Percentiles rank a stretch among this genome's conserved stretches.
Conservation (phyloP, 2,113 vertebrate species). For the Tachuris rubrigastra region DNA sequence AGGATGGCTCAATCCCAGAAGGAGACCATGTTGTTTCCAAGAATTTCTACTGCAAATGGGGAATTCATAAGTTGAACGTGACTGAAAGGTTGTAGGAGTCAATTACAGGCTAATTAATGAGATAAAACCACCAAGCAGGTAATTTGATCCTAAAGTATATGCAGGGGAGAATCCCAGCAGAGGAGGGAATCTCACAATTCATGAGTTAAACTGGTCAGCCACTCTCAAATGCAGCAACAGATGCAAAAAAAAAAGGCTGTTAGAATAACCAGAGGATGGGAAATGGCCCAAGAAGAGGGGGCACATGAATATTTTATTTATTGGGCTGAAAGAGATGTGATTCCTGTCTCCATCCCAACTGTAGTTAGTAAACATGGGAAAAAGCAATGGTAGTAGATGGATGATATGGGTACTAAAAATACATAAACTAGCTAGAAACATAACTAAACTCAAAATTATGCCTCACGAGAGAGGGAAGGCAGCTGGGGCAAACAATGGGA, state of each 20-base stretch:
- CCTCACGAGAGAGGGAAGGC: neutral
- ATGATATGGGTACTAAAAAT: neutral
- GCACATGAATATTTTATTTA: neutral
- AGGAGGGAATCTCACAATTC: neutral
- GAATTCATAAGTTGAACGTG: neutral
- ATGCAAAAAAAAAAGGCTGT: neutral
- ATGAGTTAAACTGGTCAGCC: neutral
- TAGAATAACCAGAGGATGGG: neutral
- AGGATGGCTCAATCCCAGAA: neutral
- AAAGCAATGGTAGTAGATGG: neutral
- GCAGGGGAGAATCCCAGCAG: neutral
- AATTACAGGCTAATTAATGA: neutral
- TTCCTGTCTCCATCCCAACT: neutral
- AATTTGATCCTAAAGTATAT: neutral
- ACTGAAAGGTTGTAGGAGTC: neutral
- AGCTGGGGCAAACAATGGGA: neutral
- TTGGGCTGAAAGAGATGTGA: neutral
- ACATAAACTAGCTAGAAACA: neutral
- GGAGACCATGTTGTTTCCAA: neutral
- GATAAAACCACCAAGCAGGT: neutral
- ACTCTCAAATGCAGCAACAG: neutral
- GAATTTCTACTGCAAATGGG: neutral
- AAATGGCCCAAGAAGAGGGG: neutral
- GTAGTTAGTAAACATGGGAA: neutral
- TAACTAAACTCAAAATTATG: neutral